A percentile compares a stretch with the other conserved stretches of the same genome.
phyloP scores from a whole-genome alignment of 2,888 invertebrate genomes.

The Plusia festucae region DNA sequence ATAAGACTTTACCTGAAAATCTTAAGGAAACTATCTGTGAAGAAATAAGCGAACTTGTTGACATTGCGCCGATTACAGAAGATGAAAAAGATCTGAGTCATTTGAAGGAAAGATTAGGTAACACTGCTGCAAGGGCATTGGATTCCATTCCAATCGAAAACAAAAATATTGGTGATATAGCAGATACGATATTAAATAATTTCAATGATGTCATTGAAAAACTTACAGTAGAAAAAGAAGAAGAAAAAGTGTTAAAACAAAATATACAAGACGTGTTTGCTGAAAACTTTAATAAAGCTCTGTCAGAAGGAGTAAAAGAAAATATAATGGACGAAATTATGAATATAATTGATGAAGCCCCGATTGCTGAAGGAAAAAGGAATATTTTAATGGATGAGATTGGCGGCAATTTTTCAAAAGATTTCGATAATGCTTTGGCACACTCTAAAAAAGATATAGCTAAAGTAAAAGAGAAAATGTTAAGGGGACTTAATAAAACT shows the following conservation, averaged over 20 bases:
- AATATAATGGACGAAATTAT: conserved; percentile 16
- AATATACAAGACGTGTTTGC: conserved; percentile 26
- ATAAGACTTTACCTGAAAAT: conserved; percentile 27
- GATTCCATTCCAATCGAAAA: conserved; percentile 14
- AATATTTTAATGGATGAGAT: conserved; percentile 11
- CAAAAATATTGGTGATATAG: conserved; percentile 29
- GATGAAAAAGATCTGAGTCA: not conserved
- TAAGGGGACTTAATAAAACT: conserved; percentile 17
- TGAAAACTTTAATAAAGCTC: conserved; percentile 10
- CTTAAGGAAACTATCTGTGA: conserved; percentile 13
- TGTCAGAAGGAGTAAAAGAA: conserved; percentile 21
- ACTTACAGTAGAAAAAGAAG: conserved; percentile 7
- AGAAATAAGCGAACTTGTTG: conserved; percentile 26
- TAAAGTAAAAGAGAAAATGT: conserved; percentile 19
- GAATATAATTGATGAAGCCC: conserved; percentile 18
- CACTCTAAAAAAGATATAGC: conserved; percentile 16
- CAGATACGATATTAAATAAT: conserved; percentile 17
- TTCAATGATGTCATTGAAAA: conserved; percentile 28
- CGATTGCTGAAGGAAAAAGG: conserved; percentile 30
- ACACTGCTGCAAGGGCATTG: conserved; percentile 16
- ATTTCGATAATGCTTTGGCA: conserved; percentile 25
- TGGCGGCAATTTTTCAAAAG: conserved; percentile 36
- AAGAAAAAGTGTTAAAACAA: conserved; percentile 18
- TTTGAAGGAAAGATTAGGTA: conserved; percentile 26
- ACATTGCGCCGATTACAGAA: conserved; percentile 17